Base-by-base conservation (phyloP, 2,113 vertebrate species). In the Corythornis cristatus region DNA sequence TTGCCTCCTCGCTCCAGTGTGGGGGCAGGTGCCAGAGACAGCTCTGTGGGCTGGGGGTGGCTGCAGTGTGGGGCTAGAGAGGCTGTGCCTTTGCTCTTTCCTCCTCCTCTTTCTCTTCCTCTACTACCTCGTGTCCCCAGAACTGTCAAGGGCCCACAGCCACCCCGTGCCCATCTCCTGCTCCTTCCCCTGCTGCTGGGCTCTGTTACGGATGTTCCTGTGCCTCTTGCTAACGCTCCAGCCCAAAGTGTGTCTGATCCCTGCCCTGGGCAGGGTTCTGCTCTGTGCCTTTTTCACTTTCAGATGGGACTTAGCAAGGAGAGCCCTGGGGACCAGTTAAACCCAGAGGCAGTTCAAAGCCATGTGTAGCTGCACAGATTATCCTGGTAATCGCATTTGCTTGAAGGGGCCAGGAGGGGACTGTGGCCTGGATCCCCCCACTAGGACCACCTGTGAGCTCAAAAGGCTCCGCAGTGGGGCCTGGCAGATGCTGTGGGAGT, bases 401-500 rank as follows among this genome's bases (percentile, higher is more conserved):
- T 81, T 48, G 29, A 56, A 8, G 56, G 62, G 76, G 9, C 9
- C 3, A 2, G 61, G 68, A 37, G 35, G 74, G 53, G 74, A 79
- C 23, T 10, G 6, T 1, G 3, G 68, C 46, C 60, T 56, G 1
- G 2, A 33, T 31, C 56, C 64, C 61, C 62, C 48, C 18, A 1
- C 33, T 0, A 3, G 66, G 33, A 45, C 35, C 42, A 35, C 9
- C 2, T 13, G 19, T 15, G 75, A 46, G 66, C 25, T 42, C 2
- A 4, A 16, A 16, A 16, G 42, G 5, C 8, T 11, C 15, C 2
- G 10, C 1, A 6, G 13, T 16, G 4, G 2, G 68, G 61, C 42
- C 54, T 29, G 78, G 28, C 1, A 5, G 62, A 4, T 13, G n/a
- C n/a, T 10, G n/a, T 1, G 1, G 19, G n/a, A 40, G 28, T 3